Conservation (phyloP, 2,113 vertebrate genomes). For the Clupea harengus region DNA sequence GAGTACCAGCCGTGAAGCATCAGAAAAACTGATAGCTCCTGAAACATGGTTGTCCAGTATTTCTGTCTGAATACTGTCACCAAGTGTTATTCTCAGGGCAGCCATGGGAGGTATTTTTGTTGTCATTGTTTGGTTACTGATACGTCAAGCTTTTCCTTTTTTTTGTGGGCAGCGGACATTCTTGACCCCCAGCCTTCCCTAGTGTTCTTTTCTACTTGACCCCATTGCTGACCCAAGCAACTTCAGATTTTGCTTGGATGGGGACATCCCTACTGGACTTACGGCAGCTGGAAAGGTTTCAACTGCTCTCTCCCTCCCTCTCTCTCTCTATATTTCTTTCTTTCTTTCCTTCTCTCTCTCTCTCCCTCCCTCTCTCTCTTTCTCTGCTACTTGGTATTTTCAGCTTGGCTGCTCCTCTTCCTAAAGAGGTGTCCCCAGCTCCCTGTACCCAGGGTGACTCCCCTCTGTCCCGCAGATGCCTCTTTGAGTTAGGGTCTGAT, state of each 20-base stretch:
- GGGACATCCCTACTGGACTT: slow-evolving; percentile 3
- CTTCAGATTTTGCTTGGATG: neutral
- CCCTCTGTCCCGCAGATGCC: slow-evolving; percentile 42
- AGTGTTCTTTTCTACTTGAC: neutral
- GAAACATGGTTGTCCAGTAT: neutral
- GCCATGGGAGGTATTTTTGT: neutral
- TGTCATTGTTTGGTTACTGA: slow-evolving; percentile 1
- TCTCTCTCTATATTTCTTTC: neutral
- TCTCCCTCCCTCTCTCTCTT: neutral
- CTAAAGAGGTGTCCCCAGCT: slow-evolving; percentile 34
- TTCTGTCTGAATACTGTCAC: neutral
- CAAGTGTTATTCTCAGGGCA: neutral
- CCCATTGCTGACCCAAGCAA: neutral
- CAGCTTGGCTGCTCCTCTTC: slow-evolving; percentile 31
- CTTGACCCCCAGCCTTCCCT: slow-evolving; percentile 2
- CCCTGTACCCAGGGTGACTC: slow-evolving; percentile 35
- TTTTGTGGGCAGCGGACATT: neutral
- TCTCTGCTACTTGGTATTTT: slow-evolving; percentile 38
- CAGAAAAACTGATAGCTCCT: neutral
- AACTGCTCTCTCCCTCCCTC: neutral
- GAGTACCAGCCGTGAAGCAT: neutral
- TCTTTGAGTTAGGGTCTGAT: slow-evolving; percentile 41
- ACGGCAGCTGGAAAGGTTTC: slow-evolving; percentile 2
- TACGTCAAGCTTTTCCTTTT: neutral
- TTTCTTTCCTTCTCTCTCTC: neutral